These are phyloP conservation scores for Listrodromus nycthemerus DNA, from an alignment of 2,888 invertebrate species.

Conservation along the genomic window DNA sequence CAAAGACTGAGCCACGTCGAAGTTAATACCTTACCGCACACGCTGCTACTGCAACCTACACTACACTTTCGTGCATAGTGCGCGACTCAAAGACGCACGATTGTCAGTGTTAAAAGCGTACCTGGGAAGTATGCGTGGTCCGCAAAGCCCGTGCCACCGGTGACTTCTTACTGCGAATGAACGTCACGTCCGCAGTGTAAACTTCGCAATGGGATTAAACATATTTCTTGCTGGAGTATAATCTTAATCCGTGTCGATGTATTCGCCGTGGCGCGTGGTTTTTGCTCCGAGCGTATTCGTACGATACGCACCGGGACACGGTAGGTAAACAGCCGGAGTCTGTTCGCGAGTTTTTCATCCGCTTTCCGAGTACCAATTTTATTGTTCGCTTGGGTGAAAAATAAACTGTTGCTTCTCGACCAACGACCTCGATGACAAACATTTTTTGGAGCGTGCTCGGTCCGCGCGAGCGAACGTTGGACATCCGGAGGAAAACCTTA, in stretches of 20 bases:
- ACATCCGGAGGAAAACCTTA: too few relatives aligned
- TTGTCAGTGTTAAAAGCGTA: constrained; percentile 2
- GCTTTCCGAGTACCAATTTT: constrained; percentile 1
- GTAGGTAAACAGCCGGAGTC: background rate
- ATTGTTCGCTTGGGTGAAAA: background rate
- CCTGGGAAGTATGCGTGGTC: background rate
- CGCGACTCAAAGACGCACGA: constrained; percentile 25
- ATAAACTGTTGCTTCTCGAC: constrained; percentile 6
- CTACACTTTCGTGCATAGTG: constrained; percentile 17
- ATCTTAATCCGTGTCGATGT: constrained; percentile 11
- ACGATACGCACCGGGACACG: background rate
- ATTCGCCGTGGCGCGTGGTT: background rate
- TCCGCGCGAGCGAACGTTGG: too few relatives aligned
- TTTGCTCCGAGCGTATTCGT: background rate
- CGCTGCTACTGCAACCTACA: constrained; percentile 9
- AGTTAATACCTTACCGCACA: constrained; percentile 54
- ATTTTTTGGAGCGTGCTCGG: too few relatives aligned
- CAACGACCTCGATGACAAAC: too few relatives aligned
- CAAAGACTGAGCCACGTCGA: constrained; percentile 62
- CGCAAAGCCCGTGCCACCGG: background rate
- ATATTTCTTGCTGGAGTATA: constrained; percentile 13
- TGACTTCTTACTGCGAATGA: background rate
- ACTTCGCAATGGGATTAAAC: constrained; percentile 7
- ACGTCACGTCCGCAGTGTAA: constrained; percentile 8
- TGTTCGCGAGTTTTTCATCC: background rate